Conservation (phyloP, 2,113 vertebrate species). For the Prunella himalayana region DNA sequence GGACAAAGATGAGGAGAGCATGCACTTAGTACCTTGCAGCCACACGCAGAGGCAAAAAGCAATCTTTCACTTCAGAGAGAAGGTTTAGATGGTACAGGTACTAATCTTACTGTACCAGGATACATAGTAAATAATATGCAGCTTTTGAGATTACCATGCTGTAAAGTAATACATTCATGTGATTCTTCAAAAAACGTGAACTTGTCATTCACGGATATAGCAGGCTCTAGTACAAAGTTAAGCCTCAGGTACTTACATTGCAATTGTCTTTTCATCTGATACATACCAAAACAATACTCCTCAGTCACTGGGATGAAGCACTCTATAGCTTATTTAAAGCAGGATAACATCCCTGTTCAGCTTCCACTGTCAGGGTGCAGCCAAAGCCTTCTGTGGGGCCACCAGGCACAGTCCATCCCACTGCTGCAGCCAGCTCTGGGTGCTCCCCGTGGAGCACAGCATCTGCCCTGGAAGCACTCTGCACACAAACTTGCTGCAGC, state of each 20-base stretch:
- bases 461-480: rapidly evolving
- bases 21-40: not conserved
- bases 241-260: not conserved
- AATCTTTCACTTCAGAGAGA: not conserved
- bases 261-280: not conserved
- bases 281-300: not conserved
- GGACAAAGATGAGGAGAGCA: not conserved
- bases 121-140: not conserved
- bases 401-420: not conserved
- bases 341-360: not conserved
- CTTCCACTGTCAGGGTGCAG: rapidly evolving
- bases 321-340: not conserved
- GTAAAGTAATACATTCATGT: not conserved
- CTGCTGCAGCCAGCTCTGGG: not conserved
- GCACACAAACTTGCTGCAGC: rapidly evolving
- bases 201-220: not conserved
- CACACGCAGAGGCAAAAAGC: not conserved
- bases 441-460: not conserved
- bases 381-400: rapidly evolving
- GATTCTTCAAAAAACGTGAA: not conserved
- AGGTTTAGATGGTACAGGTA: not conserved
- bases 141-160: not conserved
- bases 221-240: slow-evolving; percentile 8
- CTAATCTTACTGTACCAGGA: not conserved
- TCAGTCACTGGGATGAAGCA: not conserved